phyloP scores from a whole-genome alignment of 2,113 vertebrate genomes.

The Dipodomys stephensi region DNA sequence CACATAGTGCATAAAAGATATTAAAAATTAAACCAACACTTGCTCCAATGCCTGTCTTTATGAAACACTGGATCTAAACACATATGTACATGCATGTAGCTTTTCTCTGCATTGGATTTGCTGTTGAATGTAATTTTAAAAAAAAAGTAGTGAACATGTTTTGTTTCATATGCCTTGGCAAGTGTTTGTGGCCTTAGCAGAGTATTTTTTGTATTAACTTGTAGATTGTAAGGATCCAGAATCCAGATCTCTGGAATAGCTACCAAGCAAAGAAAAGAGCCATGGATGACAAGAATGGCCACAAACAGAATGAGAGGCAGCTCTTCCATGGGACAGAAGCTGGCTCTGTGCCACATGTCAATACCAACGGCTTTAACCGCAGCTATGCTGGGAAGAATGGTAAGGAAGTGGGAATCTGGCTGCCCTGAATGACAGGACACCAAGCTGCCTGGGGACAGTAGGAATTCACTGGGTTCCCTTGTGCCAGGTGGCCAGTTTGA shows the following conservation, averaged over 20 bases:
- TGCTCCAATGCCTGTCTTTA: too few relatives aligned
- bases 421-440: not conserved
- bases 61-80: not conserved
- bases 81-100: not conserved
- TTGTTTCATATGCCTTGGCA: not conserved
- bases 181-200: not conserved
- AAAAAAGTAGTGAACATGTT: not conserved
- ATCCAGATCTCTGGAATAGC: conserved; percentile 88
- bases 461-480: not conserved
- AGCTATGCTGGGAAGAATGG: conserved; percentile 92
- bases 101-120: not conserved
- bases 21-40: not conserved
- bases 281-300: conserved; percentile 90
- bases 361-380: conserved; percentile 91
- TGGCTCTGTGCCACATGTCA: conserved; percentile 84
- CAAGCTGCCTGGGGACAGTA: too few relatives aligned
- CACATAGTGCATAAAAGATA: not conserved
- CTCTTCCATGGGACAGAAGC: conserved; percentile 92
- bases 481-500: not conserved
- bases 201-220: conserved; percentile 67
- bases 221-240: conserved; percentile 94
- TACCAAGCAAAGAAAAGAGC: conserved; percentile 91
- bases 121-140: conserved; percentile 43
- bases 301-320: conserved; percentile 86
- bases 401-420: conserved; percentile 74